These are phyloP conservation scores for Scomber scombrus DNA, from an alignment of 2,113 vertebrate genomes.

Conservation along the genomic window DNA sequence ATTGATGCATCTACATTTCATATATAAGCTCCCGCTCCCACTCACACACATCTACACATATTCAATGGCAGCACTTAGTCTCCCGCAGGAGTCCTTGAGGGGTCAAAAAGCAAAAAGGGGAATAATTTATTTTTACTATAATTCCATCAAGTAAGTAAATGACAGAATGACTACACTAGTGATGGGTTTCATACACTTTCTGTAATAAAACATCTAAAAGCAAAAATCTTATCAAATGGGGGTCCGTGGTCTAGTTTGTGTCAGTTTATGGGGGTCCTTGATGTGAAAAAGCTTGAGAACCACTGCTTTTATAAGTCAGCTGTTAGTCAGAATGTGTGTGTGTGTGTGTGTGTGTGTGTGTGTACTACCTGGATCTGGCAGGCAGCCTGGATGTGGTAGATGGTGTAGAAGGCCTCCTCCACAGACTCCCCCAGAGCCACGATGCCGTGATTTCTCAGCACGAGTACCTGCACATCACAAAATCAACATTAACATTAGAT, in stretches of 20 bases:
- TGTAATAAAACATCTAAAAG: too few species aligned
- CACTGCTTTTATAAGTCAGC: background rate
- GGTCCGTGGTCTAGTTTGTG: too few species aligned
- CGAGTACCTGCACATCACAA: constrained; percentile 87
- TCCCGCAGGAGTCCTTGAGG: background rate
- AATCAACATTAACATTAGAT: background rate
- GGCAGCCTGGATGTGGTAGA: constrained; percentile 96
- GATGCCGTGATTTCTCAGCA: constrained; percentile 96
- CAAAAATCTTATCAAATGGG: too few species aligned
- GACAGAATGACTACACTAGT: too few species aligned
- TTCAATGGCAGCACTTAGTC: constrained; percentile 22
- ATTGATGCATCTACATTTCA: constrained; percentile 8
- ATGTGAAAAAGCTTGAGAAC: too few species aligned
- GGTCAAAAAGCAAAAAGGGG: too few species aligned
- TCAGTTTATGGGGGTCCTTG: too few species aligned
- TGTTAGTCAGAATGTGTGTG: constrained; percentile 12
- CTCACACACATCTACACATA: constrained; percentile 15
- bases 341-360: constrained; percentile 30
- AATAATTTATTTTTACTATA: too few species aligned
- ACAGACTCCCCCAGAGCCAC: constrained; percentile 94
- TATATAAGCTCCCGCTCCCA: constrained; percentile 5
- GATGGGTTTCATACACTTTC: too few species aligned
- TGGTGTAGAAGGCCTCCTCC: constrained; percentile 96
- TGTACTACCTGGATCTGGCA: constrained; percentile 94
- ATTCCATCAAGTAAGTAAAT: background rate